Percentiles rank a stretch among this genome's conserved stretches.
phyloP scores from a whole-genome alignment of 1,140 invertebrate species.

The Drosophila varians region DNA sequence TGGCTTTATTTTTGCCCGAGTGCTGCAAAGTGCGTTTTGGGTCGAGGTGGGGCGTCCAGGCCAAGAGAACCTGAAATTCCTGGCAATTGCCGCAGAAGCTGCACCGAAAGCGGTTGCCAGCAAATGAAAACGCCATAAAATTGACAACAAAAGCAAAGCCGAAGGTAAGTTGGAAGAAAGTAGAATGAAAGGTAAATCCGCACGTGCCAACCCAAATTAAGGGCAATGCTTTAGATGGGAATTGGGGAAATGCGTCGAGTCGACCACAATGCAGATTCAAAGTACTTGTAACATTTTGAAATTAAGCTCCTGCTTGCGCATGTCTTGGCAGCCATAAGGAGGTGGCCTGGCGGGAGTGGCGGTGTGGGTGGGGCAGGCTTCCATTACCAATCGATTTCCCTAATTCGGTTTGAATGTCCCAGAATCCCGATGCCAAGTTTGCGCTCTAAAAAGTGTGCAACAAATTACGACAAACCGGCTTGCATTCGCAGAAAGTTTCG shows the following conservation, averaged over 20 bases:
- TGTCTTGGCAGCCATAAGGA: constrained; percentile 11
- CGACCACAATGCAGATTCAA: constrained; percentile 47
- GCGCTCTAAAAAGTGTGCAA: constrained; percentile 25
- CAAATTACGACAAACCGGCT: constrained; percentile 43
- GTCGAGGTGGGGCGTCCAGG: background rate
- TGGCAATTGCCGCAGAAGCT: constrained; percentile 29
- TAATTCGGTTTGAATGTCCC: constrained; percentile 15
- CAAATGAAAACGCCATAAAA: constrained; percentile 47
- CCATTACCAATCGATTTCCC: constrained; percentile 38
- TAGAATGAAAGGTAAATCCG: constrained; percentile 49
- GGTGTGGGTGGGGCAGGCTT: background rate
- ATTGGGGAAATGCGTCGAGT: constrained; percentile 2
- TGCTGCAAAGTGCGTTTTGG: constrained; percentile 46
- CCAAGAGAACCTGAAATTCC: constrained; percentile 29
- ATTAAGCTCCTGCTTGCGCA: constrained; percentile 27
- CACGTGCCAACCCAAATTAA: constrained; percentile 43
- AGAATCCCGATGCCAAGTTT: constrained; percentile 1
- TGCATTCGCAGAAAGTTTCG: constrained; percentile 51
- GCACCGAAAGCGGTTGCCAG: constrained; percentile 33
- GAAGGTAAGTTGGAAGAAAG: constrained; percentile 42
- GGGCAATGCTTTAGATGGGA: constrained; percentile 3
- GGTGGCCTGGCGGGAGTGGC: background rate
- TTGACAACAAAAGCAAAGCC: constrained; percentile 46
- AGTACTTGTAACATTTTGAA: constrained; percentile 25
- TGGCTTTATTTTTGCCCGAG: constrained; percentile 56